These are phyloP conservation scores for Penaeus chinensis DNA, from an alignment of 1,140 invertebrate species.

Conservation along the genomic window DNA sequence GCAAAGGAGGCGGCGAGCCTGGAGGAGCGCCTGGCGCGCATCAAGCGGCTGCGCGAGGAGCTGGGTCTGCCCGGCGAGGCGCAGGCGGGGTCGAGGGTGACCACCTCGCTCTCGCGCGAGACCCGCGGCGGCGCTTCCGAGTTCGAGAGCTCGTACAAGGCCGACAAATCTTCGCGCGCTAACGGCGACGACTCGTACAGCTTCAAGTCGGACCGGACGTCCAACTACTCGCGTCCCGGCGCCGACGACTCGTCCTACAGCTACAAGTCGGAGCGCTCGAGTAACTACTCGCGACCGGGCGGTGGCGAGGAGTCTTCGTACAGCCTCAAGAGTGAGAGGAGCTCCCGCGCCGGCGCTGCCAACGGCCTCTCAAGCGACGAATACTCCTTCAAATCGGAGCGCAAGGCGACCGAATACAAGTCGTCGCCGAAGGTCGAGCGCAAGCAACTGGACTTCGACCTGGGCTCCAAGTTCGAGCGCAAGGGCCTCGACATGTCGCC, in stretches of 20 bases:
- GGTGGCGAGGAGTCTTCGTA: slow-evolving; percentile 14
- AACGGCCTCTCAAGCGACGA: slow-evolving; percentile 35
- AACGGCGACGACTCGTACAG: slow-evolving; percentile 42
- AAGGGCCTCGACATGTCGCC: not conserved
- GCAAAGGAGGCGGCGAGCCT: slow-evolving; percentile 40
- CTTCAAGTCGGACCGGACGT: slow-evolving; percentile 39
- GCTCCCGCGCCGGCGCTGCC: not conserved
- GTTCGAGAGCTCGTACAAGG: slow-evolving; percentile 41
- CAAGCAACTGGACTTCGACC: slow-evolving; percentile 26
- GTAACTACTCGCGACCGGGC: not conserved
- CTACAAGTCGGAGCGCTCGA: slow-evolving; percentile 26
- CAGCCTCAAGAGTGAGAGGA: slow-evolving; percentile 18
- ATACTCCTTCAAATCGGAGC: slow-evolving; percentile 19
- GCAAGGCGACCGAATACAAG: not conserved
- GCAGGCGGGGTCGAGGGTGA: not conserved
- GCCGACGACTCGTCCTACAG: slow-evolving; percentile 28
- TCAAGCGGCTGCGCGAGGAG: slow-evolving; percentile 54
- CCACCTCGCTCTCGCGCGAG: not conserved
- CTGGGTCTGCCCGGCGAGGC: slow-evolving; percentile 48
- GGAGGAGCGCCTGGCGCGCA: slow-evolving; percentile 51
- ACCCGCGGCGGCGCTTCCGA: not conserved
- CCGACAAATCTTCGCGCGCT: slow-evolving; percentile 26
- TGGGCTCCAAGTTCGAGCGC: slow-evolving; percentile 29
- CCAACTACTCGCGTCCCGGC: slow-evolving; percentile 19
- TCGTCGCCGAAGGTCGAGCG: slow-evolving; percentile 13